Conservation (phyloP, 2,888 invertebrate genomes). For the Apodemia duryi region DNA sequence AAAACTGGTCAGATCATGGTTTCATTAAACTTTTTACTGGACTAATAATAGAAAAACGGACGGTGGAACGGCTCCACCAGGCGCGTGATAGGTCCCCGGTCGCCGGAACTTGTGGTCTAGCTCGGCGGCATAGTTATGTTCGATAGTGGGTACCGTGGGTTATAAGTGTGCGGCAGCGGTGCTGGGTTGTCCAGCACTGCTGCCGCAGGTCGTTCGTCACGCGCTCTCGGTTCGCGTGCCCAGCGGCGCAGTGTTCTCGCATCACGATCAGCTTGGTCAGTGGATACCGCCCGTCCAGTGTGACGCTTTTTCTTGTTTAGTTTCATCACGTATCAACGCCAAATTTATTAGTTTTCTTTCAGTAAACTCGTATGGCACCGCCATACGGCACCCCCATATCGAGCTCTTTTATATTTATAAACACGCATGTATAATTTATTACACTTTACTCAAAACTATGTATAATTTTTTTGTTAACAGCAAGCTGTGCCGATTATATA, state of each 20-base stretch:
- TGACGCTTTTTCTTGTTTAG: not conserved
- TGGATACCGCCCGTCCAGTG: conserved; percentile 22
- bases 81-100: conserved; percentile 28
- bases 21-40: no score
- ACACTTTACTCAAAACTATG: no score
- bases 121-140: conserved; percentile 17
- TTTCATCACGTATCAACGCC: no score
- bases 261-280: conserved; percentile 15
- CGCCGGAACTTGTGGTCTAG: conserved; percentile 23
- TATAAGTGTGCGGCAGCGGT: conserved; percentile 15
- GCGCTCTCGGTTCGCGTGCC: conserved; percentile 22
- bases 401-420: no score
- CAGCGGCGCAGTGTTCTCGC: conserved; percentile 13
- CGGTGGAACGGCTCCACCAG: conserved; percentile 14
- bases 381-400: no score
- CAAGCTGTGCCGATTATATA: no score
- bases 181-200: conserved; percentile 26
- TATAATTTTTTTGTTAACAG: no score
- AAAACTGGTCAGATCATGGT: no score
- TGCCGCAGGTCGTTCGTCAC: conserved; percentile 32
- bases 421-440: no score
- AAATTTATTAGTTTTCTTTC: no score
- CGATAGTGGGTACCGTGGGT: conserved; percentile 23
- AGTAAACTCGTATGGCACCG: no score
- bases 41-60: conserved; percentile 26